phyloP scores from a whole-genome alignment of 2,888 invertebrate species.

The Periphyllus acericola region DNA sequence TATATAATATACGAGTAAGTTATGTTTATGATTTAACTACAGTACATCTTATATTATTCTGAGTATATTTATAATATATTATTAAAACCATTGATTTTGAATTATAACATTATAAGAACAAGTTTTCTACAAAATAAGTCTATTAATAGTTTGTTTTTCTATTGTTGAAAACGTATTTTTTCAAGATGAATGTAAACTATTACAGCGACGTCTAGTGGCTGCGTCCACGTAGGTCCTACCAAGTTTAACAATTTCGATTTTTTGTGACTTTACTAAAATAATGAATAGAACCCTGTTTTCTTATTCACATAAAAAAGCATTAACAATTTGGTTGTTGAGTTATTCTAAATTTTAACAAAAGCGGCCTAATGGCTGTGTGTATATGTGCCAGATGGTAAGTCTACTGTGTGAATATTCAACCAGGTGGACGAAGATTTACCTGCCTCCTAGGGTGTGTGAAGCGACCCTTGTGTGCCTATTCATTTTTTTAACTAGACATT shows the following conservation, averaged over 20 bases:
- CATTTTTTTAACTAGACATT: conserved; percentile 48
- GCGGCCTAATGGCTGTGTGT: conserved; percentile 36
- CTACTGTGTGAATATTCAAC: conserved; percentile 51
- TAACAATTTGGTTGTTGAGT: conserved; percentile 30
- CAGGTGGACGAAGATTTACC: conserved; percentile 51
- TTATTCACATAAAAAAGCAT: conserved; percentile 26
- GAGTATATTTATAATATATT: no score
- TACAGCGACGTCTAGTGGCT: no score
- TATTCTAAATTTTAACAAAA: conserved; percentile 44
- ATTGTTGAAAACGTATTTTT: no score
- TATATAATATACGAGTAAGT: no score
- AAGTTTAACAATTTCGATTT: neutral
- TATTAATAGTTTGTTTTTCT: no score
- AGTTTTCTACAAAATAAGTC: no score
- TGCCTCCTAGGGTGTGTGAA: conserved; percentile 45
- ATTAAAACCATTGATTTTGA: no score
- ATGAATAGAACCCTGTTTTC: conserved; percentile 29
- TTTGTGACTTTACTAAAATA: neutral
- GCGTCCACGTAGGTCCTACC: no score
- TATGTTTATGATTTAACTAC: no score
- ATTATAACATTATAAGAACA: no score
- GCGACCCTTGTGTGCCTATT: conserved; percentile 36
- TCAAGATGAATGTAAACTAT: no score
- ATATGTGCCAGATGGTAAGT: conserved; percentile 49
- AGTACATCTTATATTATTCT: no score